These are phyloP conservation scores for Penaeus monodon DNA, from an alignment of 2,888 invertebrate genomes.

Conservation along the genomic window DNA sequence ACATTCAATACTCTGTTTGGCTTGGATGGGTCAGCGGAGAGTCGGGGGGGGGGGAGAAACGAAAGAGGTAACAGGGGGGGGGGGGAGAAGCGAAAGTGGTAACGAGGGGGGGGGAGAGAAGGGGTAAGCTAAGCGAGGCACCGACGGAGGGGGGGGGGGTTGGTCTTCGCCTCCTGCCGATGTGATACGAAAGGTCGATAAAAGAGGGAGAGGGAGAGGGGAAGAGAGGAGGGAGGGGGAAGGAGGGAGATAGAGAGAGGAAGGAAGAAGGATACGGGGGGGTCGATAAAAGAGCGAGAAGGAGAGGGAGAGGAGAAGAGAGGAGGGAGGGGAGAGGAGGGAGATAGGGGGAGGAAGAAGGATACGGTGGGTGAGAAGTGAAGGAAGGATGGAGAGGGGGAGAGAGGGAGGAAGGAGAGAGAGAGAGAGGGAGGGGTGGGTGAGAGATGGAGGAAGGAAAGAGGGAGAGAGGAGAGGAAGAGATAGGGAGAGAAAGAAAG, in stretches of 20 bases:
- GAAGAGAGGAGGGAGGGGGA: conserved; percentile 14
- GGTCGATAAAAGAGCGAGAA: background rate
- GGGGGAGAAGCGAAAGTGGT: background rate
- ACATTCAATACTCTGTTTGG: conserved; percentile 12
- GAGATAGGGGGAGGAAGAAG: background rate
- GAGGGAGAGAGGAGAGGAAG: too few species aligned
- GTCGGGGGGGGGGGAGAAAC: background rate
- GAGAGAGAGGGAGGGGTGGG: too few species aligned
- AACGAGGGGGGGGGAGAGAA: background rate
- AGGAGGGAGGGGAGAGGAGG: background rate
- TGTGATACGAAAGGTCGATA: rapidly evolving
- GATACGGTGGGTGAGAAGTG: too few species aligned
- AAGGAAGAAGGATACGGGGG: background rate
- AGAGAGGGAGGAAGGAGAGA: too few species aligned
- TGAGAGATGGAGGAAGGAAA: too few species aligned
- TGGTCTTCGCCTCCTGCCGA: too few species aligned
- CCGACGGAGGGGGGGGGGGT: background rate
- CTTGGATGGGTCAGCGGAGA: background rate
- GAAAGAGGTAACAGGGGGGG: background rate
- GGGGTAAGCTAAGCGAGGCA: background rate
- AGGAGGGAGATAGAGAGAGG: conserved; percentile 27
- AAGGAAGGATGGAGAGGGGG: too few species aligned
- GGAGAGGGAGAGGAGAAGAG: too few species aligned
- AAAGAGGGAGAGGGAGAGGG: conserved; percentile 6
- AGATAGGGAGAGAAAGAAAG: too few species aligned